A percentile compares a stretch with the other conserved stretches of the same genome.
phyloP scores from a whole-genome alignment of 2,888 invertebrate species.

The Yponomeuta cagnagella region DNA sequence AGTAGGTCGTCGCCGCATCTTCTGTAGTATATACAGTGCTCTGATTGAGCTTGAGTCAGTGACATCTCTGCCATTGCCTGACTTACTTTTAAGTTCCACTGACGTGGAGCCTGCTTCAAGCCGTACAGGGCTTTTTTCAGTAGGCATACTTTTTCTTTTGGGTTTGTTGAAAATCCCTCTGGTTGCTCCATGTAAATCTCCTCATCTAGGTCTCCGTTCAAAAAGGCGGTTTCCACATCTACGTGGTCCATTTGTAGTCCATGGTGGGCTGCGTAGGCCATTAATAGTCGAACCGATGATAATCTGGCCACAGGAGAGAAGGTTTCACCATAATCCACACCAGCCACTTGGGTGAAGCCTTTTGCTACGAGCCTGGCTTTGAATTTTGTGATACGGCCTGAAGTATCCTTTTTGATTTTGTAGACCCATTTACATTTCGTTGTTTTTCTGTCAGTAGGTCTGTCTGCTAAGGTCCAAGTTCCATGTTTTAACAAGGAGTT shows the following conservation, averaged over 20 bases:
- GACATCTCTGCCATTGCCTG: constrained; percentile 17
- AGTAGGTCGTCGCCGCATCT: neutral
- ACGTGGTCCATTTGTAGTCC: constrained; percentile 21
- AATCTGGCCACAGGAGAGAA: no score
- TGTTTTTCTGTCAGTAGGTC: no score
- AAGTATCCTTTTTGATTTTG: no score
- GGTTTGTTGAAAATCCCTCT: no score
- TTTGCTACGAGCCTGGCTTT: no score
- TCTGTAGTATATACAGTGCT: constrained; percentile 20
- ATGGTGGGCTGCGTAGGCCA: constrained; percentile 9
- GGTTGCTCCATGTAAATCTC: constrained; percentile 23
- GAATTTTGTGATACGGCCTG: no score
- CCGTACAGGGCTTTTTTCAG: constrained; percentile 22
- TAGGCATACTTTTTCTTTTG: constrained; percentile 18
- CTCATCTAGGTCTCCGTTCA: constrained; percentile 23
- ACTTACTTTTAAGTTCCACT: constrained; percentile 20
- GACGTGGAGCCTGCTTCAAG: constrained; percentile 18
- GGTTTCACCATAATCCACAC: no score
- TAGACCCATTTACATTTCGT: no score
- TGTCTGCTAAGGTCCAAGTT: no score
- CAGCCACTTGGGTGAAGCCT: no score
- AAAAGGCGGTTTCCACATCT: constrained; percentile 25
- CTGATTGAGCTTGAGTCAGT: constrained; percentile 16
- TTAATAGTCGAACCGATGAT: no score
- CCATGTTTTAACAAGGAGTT: no score